These are phyloP conservation scores for Iphiclides podalirius DNA, from an alignment of 2,888 invertebrate genomes.

Conservation along the genomic window DNA sequence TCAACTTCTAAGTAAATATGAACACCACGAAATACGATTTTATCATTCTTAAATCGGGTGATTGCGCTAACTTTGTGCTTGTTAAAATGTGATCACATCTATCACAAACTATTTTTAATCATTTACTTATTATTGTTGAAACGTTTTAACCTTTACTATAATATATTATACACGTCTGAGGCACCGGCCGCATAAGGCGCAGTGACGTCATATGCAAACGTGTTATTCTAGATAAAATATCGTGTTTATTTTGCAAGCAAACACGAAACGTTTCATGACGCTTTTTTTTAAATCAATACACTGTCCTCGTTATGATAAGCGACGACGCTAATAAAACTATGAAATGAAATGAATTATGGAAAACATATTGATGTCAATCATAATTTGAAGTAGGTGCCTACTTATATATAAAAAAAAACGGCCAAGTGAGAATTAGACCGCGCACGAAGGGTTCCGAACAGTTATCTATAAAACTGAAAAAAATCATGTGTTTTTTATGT, in stretches of 20 bases:
- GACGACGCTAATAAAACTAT: neutral
- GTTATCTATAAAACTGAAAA: too few relatives aligned
- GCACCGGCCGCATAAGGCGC: conserved; percentile 7
- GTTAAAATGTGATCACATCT: too few relatives aligned
- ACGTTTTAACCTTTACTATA: neutral
- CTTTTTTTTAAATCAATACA: neutral
- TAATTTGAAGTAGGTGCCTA: too few relatives aligned
- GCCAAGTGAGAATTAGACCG: too few relatives aligned
- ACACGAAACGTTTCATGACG: neutral
- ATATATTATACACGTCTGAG: conserved; percentile 3
- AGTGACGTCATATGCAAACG: conserved; percentile 16
- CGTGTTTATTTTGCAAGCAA: conserved; percentile 7
- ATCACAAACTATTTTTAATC: neutral
- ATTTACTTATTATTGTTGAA: neutral
- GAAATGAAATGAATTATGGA: too few relatives aligned
- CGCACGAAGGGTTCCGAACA: too few relatives aligned
- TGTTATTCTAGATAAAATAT: conserved; percentile 14
- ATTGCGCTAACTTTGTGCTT: neutral
- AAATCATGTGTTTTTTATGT: too few relatives aligned
- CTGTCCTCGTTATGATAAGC: neutral
- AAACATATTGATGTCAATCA: too few relatives aligned
- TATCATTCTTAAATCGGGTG: neutral
- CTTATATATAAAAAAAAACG: too few relatives aligned
- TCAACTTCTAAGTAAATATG: too few relatives aligned
- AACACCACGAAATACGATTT: neutral